phyloP scores from a whole-genome alignment of 2,888 invertebrate genomes.

The Patella ulyssiponensis region DNA sequence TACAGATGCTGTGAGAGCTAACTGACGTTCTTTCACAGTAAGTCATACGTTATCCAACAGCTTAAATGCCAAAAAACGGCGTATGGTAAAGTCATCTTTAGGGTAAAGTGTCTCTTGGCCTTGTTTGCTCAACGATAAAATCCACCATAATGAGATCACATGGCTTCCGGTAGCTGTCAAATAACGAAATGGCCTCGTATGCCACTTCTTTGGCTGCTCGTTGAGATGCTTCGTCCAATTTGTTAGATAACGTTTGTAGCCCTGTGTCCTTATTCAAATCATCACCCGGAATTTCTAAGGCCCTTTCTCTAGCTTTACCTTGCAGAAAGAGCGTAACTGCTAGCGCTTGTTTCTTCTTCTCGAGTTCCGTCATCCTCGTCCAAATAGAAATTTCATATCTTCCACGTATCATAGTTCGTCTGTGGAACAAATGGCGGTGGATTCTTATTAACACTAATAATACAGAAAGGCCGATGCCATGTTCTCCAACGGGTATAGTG shows the following conservation, averaged over 20 bases:
- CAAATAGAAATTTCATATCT: too few species aligned
- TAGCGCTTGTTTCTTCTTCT: background rate
- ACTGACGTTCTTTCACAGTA: background rate
- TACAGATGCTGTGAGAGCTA: background rate
- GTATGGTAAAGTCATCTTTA: constrained; percentile 2
- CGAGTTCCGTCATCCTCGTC: too few species aligned
- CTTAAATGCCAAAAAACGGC: constrained; percentile 10
- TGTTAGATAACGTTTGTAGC: background rate
- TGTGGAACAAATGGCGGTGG: too few species aligned
- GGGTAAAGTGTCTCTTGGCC: background rate
- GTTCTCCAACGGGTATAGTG: too few species aligned
- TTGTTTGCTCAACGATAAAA: background rate
- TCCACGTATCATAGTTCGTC: too few species aligned
- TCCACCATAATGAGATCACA: background rate
- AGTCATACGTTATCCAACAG: background rate
- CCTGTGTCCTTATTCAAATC: background rate
- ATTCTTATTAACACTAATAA: too few species aligned
- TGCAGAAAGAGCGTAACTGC: background rate
- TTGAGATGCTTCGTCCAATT: constrained; percentile 12
- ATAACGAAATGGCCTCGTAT: background rate
- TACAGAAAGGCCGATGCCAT: too few species aligned
- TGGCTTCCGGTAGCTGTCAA: background rate
- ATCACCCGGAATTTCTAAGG: background rate
- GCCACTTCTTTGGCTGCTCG: background rate
- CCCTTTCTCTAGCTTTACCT: background rate